Evolutionary conservation across 1,140 invertebrate species (phyloP), one percentile per base, ranked within the genome.

Genomic region (Pseudoatta argentina): DNA sequence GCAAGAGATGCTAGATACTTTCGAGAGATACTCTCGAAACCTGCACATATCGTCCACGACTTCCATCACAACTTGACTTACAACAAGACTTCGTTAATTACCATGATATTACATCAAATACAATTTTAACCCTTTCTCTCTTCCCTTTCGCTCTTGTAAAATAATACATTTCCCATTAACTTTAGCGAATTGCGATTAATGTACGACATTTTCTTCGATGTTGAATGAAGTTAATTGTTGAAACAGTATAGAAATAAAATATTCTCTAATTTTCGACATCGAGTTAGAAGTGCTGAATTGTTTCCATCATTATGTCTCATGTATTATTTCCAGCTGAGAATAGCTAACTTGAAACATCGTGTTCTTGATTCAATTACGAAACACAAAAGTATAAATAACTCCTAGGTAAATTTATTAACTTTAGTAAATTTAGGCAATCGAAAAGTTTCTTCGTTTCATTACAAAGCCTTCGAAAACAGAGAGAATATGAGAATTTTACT

Each of bases 91-190:
- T 48, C 14, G 48, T 82, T 69, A 71, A 82, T 82, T 73, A 48
- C 24, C 34, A 21, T 24, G n/a, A 24, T 48, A 30, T 67, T 67
- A 21, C 63, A 6, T 21, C 67, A 61, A 73, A 83, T 39, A 48
- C 30, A 1, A 83, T 63, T 75, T 73, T 55, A 39, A 83, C 18
- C 5, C 39, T 48, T 63, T 57, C 51, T 12, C 16, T 14, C 51
- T 59, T 24, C 18, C 5, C 39, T 48, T 63, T 57, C 51, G 12
- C 16, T 14, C 51, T 59, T 24, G 21, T n/a, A 6, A 18, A 48
- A 12, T 61, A 18, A 73, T 61, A 61, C 55, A 82, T 39, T 61
- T 61, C 8, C n/a, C 39, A 24, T 21, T 59, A 72, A 82, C 39
- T 61, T 82, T 14, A 27, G 39, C 39, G 5, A 55, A 18, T 57